These are phyloP conservation scores for Orbicella faveolata DNA, from an alignment of 64 coral and sea anemone genomes.

Conservation along the genomic window DNA sequence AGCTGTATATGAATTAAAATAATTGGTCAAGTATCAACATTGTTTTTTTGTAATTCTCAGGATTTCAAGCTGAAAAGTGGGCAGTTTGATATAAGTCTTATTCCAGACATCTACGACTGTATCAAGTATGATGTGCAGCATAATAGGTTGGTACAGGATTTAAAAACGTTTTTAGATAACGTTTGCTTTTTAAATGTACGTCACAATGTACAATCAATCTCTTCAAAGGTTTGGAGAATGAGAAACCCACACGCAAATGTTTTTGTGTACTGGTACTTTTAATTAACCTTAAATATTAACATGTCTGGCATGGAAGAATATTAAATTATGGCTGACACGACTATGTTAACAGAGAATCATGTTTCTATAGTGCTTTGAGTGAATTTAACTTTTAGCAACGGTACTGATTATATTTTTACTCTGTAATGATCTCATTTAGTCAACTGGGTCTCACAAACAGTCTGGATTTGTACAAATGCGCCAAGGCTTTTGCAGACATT, in stretches of 20 bases:
- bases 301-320: too few species aligned
- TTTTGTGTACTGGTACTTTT: too few species aligned
- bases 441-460: slow-evolving; percentile 67
- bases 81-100: slow-evolving; percentile 93
- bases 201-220: too few species aligned
- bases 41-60: neutral
- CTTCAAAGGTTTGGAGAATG: too few species aligned
- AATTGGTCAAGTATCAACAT: neutral
- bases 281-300: too few species aligned
- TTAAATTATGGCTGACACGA: too few species aligned
- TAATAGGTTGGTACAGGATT: slow-evolving; percentile 52
- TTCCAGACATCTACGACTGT: slow-evolving; percentile 96
- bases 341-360: too few species aligned
- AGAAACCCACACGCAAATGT: too few species aligned
- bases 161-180: neutral
- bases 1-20: neutral
- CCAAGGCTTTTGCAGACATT: slow-evolving; percentile 96
- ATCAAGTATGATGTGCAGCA: slow-evolving; percentile 96
- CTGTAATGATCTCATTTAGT: slow-evolving; percentile 23
- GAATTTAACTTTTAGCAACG: too few species aligned
- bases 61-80: slow-evolving; percentile 88
- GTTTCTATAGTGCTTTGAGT: too few species aligned
- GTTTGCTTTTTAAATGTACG: neutral
- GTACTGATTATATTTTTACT: neutral
- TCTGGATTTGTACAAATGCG: slow-evolving; percentile 85